These are phyloP conservation scores for Knipowitschia caucasica DNA, from an alignment of 2,797 vertebrate species.

Conservation along the genomic window DNA sequence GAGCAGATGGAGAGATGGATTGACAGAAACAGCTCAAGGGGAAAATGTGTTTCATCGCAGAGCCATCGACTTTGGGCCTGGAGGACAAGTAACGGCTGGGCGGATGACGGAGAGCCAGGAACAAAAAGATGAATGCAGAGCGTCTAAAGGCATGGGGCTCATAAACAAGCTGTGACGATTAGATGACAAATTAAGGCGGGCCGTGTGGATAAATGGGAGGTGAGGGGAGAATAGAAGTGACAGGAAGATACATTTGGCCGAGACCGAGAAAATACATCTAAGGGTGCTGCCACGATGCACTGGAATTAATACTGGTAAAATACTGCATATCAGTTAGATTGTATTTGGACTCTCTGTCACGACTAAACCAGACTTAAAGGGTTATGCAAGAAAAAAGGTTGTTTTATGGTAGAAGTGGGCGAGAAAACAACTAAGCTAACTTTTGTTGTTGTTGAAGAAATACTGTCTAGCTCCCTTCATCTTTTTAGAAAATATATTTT, in stretches of 20 bases:
- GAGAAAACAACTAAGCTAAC: no score
- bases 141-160: slow-evolving; percentile 35
- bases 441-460: no score
- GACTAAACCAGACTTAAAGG: not conserved
- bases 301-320: not conserved
- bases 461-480: no score
- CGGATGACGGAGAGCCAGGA: slow-evolving; percentile 31
- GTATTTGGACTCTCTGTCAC: not conserved
- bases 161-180: slow-evolving; percentile 45
- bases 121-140: slow-evolving; percentile 30
- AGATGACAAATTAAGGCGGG: slow-evolving; percentile 39
- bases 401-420: no score
- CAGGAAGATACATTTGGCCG: not conserved
- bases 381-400: no score
- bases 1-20: slow-evolving; percentile 24
- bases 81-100: slow-evolving; percentile 50
- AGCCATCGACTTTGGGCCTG: slow-evolving; percentile 57
- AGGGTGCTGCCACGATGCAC: slow-evolving; percentile 1
- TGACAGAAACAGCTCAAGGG: slow-evolving; percentile 34
- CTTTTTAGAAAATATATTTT: no score
- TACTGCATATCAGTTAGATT: not conserved
- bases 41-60: slow-evolving; percentile 38
- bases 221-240: slow-evolving; percentile 5
- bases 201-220: slow-evolving; percentile 25
- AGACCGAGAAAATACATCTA: not conserved